phyloP scores from a whole-genome alignment of 2,113 vertebrate genomes.

The Cryptotis parvus region DNA sequence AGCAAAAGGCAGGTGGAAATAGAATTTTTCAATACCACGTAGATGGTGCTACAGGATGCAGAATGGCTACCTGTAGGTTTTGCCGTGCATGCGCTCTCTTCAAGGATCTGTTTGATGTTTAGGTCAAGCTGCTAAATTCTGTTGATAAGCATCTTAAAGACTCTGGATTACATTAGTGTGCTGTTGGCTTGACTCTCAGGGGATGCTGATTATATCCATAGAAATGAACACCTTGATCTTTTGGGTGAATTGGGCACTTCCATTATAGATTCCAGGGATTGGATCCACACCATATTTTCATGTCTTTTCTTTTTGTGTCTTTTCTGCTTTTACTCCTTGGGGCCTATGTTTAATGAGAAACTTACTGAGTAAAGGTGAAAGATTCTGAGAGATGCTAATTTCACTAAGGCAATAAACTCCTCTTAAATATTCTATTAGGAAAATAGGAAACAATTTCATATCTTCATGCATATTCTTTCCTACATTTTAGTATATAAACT shows the following conservation, averaged over 20 bases:
- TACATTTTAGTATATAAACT: not conserved
- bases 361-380: not conserved
- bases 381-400: not conserved
- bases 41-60: not conserved
- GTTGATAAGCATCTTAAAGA: conserved; percentile 22
- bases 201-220: not conserved
- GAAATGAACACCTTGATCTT: not conserved
- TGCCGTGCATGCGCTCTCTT: not conserved
- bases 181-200: not conserved
- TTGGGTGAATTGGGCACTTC: not conserved
- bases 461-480: too few species aligned
- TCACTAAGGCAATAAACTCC: not conserved
- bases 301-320: conserved; percentile 21
- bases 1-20: conserved; percentile 4
- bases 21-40: not conserved
- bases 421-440: conserved; percentile 12
- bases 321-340: not conserved
- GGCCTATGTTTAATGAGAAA: conserved; percentile 1
- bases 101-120: not conserved
- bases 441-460: conserved; percentile 42
- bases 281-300: not conserved
- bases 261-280: not conserved
- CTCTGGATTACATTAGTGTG: not conserved
- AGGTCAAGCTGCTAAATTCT: not conserved
- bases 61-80: not conserved